Evolutionary conservation across 2,888 invertebrate genomes (phyloP), one percentile per base, ranked within the genome.

Genomic region (Belgica antarctica): DNA sequence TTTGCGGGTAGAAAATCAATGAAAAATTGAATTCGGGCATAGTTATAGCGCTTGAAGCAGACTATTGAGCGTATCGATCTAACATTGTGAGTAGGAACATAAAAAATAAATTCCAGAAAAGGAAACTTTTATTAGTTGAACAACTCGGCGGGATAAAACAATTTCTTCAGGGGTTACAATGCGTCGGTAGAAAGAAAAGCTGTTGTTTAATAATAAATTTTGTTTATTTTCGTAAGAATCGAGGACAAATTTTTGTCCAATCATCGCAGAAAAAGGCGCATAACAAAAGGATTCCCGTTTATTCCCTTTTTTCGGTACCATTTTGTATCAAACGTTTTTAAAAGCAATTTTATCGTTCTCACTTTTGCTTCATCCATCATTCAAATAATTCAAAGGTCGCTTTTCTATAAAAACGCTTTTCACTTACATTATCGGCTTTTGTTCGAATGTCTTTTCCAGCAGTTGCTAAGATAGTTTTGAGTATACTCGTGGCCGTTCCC

Each of bases 371-470:
- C n/a, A n/a, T n/a, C n/a, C n/a, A n/a, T n/a, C n/a, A n/a, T n/a
- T n/a, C n/a, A n/a, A n/a, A n/a, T n/a, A n/a, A n/a, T n/a, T n/a
- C n/a, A n/a, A n/a, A n/a, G n/a, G n/a, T n/a, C n/a, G n/a, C n/a
- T n/a, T n/a, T n/a, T n/a, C n/a, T n/a, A n/a, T n/a, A n/a, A n/a
- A 31, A 31, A 31, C 34, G 34, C 34, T 31, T 8, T 31, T 8
- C 74, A 83, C 89, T 86, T 82, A 96, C 96, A 81, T 90, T 92
- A 83, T 97, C 96, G 70, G 87, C 85, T 77, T 89, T 87, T 68
- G 94, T 81, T 72, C 96, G 84, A 74, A 93, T 92, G 76, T 97
- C 96, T 79, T 93, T 93, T 65, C 94, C 93, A 34, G 94, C 92
- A 17, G 92, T 89, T 71, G 89, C 88, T 71, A 98, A 85, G 41